Percentiles rank a stretch among this genome's conserved stretches.
phyloP scores from a whole-genome alignment of 2,113 vertebrate species.

The Cariama cristata region DNA sequence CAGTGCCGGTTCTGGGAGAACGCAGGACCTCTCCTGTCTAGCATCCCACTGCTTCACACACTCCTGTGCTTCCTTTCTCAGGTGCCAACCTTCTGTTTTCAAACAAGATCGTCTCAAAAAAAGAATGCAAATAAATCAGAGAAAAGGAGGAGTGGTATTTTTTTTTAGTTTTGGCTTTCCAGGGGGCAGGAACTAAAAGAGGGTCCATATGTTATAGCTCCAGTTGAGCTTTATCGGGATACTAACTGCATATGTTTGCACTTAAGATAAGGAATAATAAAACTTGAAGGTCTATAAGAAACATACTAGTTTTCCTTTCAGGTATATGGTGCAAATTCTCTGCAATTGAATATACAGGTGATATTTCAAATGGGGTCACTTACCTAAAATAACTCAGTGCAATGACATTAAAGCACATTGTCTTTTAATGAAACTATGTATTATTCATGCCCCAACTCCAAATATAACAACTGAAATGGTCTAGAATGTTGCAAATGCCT shows the following conservation, averaged over 20 bases:
- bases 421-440: constrained; percentile 40
- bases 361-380: constrained; percentile 3
- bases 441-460: neutral
- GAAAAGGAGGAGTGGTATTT: neutral
- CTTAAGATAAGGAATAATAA: neutral
- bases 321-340: neutral
- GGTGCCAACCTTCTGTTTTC: constrained; percentile 59
- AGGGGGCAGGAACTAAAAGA: constrained; percentile 6
- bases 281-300: neutral
- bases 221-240: neutral
- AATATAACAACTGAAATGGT: constrained; percentile 2
- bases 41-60: constrained; percentile 25
- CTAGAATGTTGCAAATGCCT: neutral
- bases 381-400: constrained; percentile 16
- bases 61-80: neutral
- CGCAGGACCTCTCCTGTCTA: neutral
- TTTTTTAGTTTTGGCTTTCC: neutral
- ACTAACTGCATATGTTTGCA: neutral
- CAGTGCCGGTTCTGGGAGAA: neutral
- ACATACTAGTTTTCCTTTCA: neutral
- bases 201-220: constrained; percentile 6
- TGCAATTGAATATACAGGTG: neutral
- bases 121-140: neutral
- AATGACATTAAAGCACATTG: constrained; percentile 24
- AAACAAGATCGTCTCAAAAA: neutral